A percentile compares a stretch with the other conserved stretches of the same genome.
These are phyloP conservation scores for Halcyon smyrnensis DNA, from an alignment of 2,797 vertebrate species.

Conservation along the genomic window DNA sequence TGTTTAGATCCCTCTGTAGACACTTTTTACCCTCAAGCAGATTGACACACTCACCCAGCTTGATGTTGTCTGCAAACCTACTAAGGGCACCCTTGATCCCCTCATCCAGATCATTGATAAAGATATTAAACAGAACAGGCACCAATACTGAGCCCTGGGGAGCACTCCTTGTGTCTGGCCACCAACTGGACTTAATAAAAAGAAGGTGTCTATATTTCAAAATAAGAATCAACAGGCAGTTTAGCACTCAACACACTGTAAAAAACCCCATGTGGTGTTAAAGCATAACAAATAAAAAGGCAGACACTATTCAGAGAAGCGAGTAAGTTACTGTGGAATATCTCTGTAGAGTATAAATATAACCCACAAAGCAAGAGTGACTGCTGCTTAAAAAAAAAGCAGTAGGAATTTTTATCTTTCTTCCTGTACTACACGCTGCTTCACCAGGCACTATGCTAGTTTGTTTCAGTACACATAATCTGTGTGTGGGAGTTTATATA, in stretches of 20 bases:
- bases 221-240: background rate
- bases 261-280: rapidly evolving
- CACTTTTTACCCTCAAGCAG: too few relatives aligned
- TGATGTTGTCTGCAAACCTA: too few relatives aligned
- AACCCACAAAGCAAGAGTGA: background rate
- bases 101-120: background rate
- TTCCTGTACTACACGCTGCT: background rate
- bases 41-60: too few relatives aligned
- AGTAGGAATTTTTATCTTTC: background rate
- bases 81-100: background rate
- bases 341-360: background rate
- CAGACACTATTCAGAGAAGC: background rate
- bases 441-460: background rate
- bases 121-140: background rate
- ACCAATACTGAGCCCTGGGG: background rate
- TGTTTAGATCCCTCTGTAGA: too few relatives aligned
- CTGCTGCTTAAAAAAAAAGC: background rate
- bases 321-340: background rate
- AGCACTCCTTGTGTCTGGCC: background rate
- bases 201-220: background rate
- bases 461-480: background rate
- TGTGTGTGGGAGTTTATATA: background rate
- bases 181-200: background rate
- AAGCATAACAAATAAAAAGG: background rate
- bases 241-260: background rate